Evolutionary conservation across 2,113 vertebrate species (phyloP), one percentile per base, ranked within the genome.

Genomic region (Pipra filicauda): DNA sequence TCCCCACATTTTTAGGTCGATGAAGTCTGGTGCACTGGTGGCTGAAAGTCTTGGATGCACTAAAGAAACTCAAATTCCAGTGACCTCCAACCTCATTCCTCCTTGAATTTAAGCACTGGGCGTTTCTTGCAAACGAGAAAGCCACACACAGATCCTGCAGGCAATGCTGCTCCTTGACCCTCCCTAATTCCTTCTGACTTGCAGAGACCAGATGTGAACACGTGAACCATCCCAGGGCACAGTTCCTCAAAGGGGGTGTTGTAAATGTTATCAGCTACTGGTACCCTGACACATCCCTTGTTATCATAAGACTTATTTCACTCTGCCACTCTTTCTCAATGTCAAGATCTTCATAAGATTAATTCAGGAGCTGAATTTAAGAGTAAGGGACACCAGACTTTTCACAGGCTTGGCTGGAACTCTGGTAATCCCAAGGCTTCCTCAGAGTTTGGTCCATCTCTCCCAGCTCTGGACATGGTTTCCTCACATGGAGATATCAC

Each of bases 381-480:
- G n/a, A 88, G 9, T 16, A 82, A 39, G 59, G 19, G 39, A 15
- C 9, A 6, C 1, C 54, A 77, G 49, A 49, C 7, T 55, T 72
- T 61, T 52, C 31, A 59, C 5, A 2, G 30, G 9, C 31, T 54
- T 15, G 7, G 21, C 23, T 71, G 26, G 12, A 37, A 20, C 5
- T 72, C 48, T 43, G 44, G 30, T 16, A 65, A 37, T 33, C 62
- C 33, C 10, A 62, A 76, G 58, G 15, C 6, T 55, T 55, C 33
- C n/a, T 81, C 69, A 51, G 43, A 41, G 13, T 88, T 18, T 58
- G 27, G 33, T 41, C n/a, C 11, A 6, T 48, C 0, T 0, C 18
- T 65, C 30, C 35, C 48, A 43, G 0, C 11, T 57, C 33, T n/a
- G 61, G 48, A 51, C 8, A 8, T 3, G 23, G 22, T 66, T 86